Evolutionary conservation across 1,140 invertebrate species (phyloP), one percentile per base, ranked within the genome.

Genomic region (Sminthurinus signatus): DNA sequence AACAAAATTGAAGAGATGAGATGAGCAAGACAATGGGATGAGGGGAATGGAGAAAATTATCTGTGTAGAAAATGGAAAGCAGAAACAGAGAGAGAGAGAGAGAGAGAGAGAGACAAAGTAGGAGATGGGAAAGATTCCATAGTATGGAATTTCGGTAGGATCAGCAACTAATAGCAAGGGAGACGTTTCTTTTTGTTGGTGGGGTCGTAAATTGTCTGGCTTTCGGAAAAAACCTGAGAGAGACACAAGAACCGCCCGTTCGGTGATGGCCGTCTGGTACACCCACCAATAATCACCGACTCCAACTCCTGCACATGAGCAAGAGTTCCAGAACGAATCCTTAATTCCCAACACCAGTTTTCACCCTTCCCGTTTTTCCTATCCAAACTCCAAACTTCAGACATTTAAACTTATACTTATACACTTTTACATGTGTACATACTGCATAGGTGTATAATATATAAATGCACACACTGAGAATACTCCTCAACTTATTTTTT

Each of bases 261-360:
- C 61, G 36, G 32, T 61, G 56, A 67, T 67, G 65, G 65, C 65
- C 60, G 65, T 43, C 57, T 50, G 25, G 17, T 1, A 28, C 42
- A 51, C 54, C 65, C 56, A 60, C 65, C 65, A 65, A 65, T 65
- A 60, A 65, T 65, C 63, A 64, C 29, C 21, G 25, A 43, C 55
- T 23, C 36, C 29, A 46, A 59, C 44, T 59, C 25, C 57, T 59
- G 57, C 57, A 59, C 57, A 59, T 59, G 57, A 59, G 57, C 57
- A 46, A 27, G 25, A 29, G 8, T 36, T 4, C 19, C n/a, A n/a
- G n/a, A n/a, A n/a, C n/a, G n/a, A n/a, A n/a, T n/a, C n/a, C n/a
- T n/a, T n/a, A n/a, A n/a, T 48, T 4, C 17, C 51, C 25, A 31
- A 54, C 4, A 54, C 25, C 25, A 48, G 5, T n/a, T 19, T 8